These are phyloP conservation scores for Todus mexicanus DNA, from an alignment of 2,797 vertebrate species.

Conservation along the genomic window DNA sequence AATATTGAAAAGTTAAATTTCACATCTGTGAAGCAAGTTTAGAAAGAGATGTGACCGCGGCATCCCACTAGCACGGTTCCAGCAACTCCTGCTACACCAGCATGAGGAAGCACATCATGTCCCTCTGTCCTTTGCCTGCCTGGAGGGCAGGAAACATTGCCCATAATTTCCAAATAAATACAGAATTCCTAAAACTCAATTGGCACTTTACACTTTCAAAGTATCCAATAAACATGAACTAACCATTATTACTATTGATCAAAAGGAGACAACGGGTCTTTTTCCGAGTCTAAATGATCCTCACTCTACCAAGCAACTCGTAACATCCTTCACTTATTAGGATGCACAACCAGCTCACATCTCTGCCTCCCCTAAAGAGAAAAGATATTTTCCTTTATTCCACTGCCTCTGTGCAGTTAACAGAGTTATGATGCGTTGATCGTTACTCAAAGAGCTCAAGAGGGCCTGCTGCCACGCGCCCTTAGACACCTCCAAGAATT, in stretches of 20 bases:
- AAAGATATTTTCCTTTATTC: not conserved
- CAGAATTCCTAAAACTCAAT: not conserved
- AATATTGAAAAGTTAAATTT: not conserved
- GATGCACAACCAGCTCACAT: not conserved
- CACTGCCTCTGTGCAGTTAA: not conserved
- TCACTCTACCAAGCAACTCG: not conserved
- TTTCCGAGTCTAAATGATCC: not conserved
- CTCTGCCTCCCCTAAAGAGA: not conserved
- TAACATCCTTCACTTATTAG: not conserved
- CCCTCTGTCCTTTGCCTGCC: not conserved
- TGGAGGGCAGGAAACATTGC: not conserved
- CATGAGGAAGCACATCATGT: accelerated
- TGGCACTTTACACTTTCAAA: not conserved
- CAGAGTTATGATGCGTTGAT: not conserved
- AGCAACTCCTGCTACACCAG: not conserved
- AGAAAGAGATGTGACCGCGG: not conserved
- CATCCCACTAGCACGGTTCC: not conserved
- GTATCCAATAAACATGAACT: not conserved
- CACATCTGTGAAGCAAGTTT: not conserved
- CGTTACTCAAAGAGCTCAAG: not conserved
- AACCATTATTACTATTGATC: not conserved
- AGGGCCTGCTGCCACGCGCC: not conserved
- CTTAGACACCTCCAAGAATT: not conserved
- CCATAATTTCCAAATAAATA: not conserved
- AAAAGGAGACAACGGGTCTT: not conserved